These are phyloP conservation scores for Dynastes maya DNA, from an alignment of 2,888 invertebrate genomes.

Conservation along the genomic window DNA sequence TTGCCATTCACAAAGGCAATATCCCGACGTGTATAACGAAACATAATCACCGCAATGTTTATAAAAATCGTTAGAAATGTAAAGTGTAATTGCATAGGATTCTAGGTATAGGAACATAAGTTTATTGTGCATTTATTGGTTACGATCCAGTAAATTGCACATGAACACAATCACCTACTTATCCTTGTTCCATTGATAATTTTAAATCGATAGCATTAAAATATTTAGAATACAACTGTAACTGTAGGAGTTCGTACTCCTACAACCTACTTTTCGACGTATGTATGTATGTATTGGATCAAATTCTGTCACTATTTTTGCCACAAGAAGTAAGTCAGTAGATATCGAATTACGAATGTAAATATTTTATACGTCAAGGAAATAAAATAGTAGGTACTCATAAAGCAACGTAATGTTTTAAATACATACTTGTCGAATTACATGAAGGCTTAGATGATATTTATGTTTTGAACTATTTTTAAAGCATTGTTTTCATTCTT, in stretches of 20 bases:
- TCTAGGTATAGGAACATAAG: no score
- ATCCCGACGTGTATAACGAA: no score
- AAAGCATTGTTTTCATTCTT: no score
- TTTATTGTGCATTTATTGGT: no score
- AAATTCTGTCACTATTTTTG: slow-evolving; percentile 1
- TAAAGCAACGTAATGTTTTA: background rate
- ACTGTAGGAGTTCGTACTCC: slow-evolving; percentile 36
- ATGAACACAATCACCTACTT: slow-evolving; percentile 18
- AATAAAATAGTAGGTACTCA: background rate
- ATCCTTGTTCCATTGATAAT: slow-evolving; percentile 12
- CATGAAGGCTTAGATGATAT: no score
- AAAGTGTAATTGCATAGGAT: no score
- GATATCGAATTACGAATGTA: slow-evolving; percentile 3
- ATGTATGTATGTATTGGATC: background rate
- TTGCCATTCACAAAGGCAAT: no score
- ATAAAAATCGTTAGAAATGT: no score
- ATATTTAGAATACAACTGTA: slow-evolving; percentile 38
- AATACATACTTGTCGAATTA: background rate
- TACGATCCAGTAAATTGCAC: background rate
- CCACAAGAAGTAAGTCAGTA: slow-evolving; percentile 24
- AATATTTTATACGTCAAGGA: background rate
- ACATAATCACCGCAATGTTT: no score
- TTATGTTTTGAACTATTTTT: no score
- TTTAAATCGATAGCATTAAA: slow-evolving; percentile 45
- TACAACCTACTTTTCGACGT: slow-evolving; percentile 31